A percentile compares a stretch with the other conserved stretches of the same genome.
Evolutionary conservation across 1,140 invertebrate genomes (phyloP).

Genomic region (Parapsyche elsis): DNA sequence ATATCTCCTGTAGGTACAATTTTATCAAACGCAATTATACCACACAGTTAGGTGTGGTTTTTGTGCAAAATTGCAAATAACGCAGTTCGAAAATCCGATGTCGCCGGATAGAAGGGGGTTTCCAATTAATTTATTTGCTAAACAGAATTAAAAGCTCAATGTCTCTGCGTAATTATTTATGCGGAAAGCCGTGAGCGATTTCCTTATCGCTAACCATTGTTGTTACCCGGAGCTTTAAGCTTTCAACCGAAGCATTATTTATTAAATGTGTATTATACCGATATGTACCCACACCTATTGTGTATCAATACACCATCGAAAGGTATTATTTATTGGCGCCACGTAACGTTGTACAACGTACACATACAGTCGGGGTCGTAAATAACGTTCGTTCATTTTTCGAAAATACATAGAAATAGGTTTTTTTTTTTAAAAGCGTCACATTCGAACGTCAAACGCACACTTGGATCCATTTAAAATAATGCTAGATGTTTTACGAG

Average conservation of each 20-base stretch:
- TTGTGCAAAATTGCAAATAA: no score
- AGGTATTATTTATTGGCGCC: neutral
- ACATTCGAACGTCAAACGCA: neutral
- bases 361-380: neutral
- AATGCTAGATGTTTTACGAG: no score
- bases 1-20: no score
- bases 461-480: no score
- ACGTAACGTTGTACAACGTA: neutral
- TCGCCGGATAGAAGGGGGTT: neutral
- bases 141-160: conserved; percentile 26
- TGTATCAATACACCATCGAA: neutral
- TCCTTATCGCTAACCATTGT: conserved; percentile 8
- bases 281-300: neutral
- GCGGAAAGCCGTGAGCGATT: conserved; percentile 16
- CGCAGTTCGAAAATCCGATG: no score
- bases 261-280: neutral
- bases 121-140: conserved; percentile 29
- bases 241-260: neutral
- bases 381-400: neutral
- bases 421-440: neutral
- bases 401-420: neutral
- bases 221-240: neutral
- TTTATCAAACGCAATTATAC: no score
- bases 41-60: no score
- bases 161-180: conserved; percentile 20